phyloP scores from a whole-genome alignment of 2,113 vertebrate species.

The Urocitellus parryii region DNA sequence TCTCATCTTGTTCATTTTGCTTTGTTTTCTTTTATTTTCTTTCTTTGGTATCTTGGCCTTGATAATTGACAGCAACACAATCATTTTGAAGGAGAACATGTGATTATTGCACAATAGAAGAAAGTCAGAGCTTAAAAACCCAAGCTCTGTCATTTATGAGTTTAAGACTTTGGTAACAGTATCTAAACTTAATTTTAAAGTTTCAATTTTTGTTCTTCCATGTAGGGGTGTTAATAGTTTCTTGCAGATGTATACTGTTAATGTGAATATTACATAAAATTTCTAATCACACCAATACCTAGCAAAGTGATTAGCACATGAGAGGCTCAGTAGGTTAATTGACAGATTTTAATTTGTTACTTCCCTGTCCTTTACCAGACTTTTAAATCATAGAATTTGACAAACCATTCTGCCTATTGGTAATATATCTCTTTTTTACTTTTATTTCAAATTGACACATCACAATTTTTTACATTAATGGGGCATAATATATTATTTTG shows the following conservation, averaged over 20 bases:
- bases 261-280: neutral
- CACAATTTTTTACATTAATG: too few relatives aligned
- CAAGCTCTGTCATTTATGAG: neutral
- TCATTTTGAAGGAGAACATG: neutral
- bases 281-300: neutral
- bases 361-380: neutral
- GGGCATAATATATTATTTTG: too few relatives aligned
- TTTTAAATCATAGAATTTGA: constrained; percentile 27
- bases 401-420: neutral
- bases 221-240: neutral
- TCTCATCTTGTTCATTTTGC: neutral
- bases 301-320: neutral
- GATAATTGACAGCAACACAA: neutral
- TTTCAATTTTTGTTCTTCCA: neutral
- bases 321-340: neutral
- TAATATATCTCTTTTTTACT: neutral
- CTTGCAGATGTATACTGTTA: neutral
- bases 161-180: neutral
- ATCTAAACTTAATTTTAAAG: neutral
- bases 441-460: neutral
- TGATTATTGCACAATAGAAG: neutral
- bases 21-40: neutral
- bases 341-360: neutral
- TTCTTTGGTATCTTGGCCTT: neutral
- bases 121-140: neutral